phyloP scores from a whole-genome alignment of 2,797 vertebrate genomes.

The Crenichthys baileyi region DNA sequence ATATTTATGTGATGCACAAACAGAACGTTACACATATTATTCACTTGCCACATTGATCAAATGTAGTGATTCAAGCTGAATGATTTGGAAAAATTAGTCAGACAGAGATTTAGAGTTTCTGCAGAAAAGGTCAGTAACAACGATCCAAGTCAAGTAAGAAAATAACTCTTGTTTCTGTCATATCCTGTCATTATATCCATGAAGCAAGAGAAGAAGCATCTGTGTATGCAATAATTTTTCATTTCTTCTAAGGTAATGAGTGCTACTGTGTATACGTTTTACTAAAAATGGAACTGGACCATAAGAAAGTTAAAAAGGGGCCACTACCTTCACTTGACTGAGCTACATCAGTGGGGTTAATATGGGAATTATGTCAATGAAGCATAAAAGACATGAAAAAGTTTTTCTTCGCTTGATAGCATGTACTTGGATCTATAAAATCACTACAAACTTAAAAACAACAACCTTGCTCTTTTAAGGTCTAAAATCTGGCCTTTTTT shows the following conservation, averaged over 20 bases:
- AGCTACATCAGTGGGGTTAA: constrained; percentile 49
- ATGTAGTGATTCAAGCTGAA: constrained; percentile 51
- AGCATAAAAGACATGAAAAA: constrained; percentile 10
- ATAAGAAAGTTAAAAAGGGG: constrained; percentile 26
- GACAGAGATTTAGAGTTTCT: constrained; percentile 40
- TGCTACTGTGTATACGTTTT: constrained; percentile 55
- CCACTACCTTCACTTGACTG: constrained; percentile 41
- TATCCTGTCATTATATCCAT: constrained; percentile 62
- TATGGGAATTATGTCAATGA: constrained; percentile 38
- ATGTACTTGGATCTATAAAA: neutral
- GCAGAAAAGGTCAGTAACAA: constrained; percentile 41
- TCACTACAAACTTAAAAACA: too few species aligned
- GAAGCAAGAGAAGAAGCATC: constrained; percentile 64
- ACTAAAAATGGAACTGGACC: constrained; percentile 34
- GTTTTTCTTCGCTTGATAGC: neutral
- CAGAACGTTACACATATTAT: constrained; percentile 10
- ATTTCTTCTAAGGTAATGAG: constrained; percentile 51
- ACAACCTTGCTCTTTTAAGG: too few species aligned
- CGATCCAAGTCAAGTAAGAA: constrained; percentile 58
- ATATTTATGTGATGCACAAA: constrained; percentile 32
- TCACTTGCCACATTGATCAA: too few species aligned
- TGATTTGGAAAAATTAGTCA: constrained; percentile 31
- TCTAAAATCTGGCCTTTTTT: too few species aligned
- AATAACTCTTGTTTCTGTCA: constrained; percentile 42
- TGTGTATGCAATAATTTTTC: constrained; percentile 48